Evolutionary conservation across 2,113 vertebrate species (phyloP), one percentile per base, ranked within the genome.

Genomic region (Ardeotis arabs): DNA sequence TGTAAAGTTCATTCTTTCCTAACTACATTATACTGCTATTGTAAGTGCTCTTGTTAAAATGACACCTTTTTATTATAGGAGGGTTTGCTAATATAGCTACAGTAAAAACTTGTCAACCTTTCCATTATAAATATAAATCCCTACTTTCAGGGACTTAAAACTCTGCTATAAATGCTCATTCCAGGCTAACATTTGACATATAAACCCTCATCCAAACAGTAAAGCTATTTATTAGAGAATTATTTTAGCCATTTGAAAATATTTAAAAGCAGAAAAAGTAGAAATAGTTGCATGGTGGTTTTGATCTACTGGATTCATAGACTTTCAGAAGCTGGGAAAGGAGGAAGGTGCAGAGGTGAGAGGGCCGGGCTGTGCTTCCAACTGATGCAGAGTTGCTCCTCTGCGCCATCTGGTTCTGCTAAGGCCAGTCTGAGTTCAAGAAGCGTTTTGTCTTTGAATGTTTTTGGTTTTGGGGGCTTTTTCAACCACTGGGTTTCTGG

Each of bases 1-100:
- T 68, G 12, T 87, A 87, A 95, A 93, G 37, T 76, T 92, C 59
- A 74, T 95, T 96, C 66, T 94, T 97, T 93, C 74, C 70, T 87
- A 93, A 87, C 50, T 92, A 69, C 31, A 82, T 95, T 96, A 92
- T 52, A 59, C 24, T 76, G 27, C 27, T 84, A 78, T 91, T 85
- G 52, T 77, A 94, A 94, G 41, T 63, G 12, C 17, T 82, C 55
- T 83, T 83, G 56, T 96, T 95, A 93, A 96, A 94, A 85, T 83
- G 60, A 31, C 86, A 93, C 50, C 55, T 91, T 89, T 97, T 95
- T 94, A 81, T 81, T 96, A 84, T 44, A 78, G 52, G 56, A 93
- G 74, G 15, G 2, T 56, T 41, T 92, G 58, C 22, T 87, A 89
- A 78, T 89, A 84, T 18, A 91, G 24, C 79, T 84, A 55, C 56